Base-by-base conservation (phyloP, 2,888 invertebrate genomes). In the Sarcophaga variegata region DNA sequence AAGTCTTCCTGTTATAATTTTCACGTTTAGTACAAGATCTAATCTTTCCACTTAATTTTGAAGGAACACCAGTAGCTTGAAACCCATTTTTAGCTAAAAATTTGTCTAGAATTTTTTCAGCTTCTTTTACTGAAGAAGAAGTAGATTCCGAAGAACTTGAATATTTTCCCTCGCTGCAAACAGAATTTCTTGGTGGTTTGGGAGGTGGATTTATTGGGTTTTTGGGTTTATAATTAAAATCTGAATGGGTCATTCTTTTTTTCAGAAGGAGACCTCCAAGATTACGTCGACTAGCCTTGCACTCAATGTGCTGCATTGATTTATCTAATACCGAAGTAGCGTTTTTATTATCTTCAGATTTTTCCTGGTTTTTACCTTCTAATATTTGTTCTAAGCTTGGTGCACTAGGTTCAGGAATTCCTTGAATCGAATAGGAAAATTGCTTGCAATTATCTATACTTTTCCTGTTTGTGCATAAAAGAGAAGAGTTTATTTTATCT, bases 111-210 rank as follows among this genome's bases (percentile, higher is more conserved):
- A 92, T 90, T 4, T 89, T 89, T 72, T 93, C 93, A 0, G 92
- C 92, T 84, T 92, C 90, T n/a, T 90, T 90, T 12, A 93, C 89
- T 8, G 92, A 93, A 0, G 92, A 88, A 20, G 92, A 89, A 60
- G 88, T 88, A 0, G 92, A 92, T 45, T 87, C 88, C 66, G 90
- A 90, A 3, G 90, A 89, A 22, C 85, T 72, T 1, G 91, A 90
- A 3, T 88, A 79, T 71, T 90, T 89, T 59, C 90, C 90, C 63
- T 90, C 91, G 20, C 89, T 88, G 81, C 86, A 89, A 3, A 89
- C 77, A 76, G 90, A 90, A 75, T 89, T 91, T 6, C 93, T 90
- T n/a, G 93, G 93, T 3, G 93, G 93, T 75, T 93, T 93, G 0
- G 92, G 92, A 14, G 89, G 89, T 63, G 88, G 87, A 10, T 88